phyloP scores from a whole-genome alignment of 2,113 vertebrate genomes.

The Arizona elegans region DNA sequence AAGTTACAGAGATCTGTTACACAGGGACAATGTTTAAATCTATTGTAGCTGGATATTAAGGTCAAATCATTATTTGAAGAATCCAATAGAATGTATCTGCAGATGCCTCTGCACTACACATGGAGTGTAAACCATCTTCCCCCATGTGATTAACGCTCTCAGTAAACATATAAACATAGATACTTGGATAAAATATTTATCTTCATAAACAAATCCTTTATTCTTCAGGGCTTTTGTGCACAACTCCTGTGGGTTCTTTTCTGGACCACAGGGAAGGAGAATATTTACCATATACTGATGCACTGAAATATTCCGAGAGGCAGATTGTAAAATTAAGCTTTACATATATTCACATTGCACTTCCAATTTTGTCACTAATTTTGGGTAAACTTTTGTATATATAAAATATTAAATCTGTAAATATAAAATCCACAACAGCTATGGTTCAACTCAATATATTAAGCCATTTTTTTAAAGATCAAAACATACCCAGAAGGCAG shows the following conservation, averaged over 20 bases:
- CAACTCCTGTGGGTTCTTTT: accelerated
- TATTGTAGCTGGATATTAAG: conserved; percentile 65
- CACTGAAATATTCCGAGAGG: not conserved
- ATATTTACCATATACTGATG: not conserved
- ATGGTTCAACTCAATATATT: not conserved
- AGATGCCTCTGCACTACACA: conserved; percentile 41
- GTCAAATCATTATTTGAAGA: conserved; percentile 67
- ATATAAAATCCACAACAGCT: not conserved
- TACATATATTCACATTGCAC: not conserved
- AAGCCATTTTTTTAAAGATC: not conserved
- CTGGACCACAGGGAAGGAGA: not conserved
- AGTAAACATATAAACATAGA: not conserved
- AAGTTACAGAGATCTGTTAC: conserved; percentile 40
- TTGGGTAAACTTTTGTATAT: accelerated
- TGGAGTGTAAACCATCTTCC: conserved; percentile 46
- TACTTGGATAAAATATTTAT: not conserved
- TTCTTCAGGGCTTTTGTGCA: not conserved
- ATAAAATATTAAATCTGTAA: not conserved
- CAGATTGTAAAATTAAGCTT: not conserved
- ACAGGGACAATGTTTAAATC: conserved; percentile 57
- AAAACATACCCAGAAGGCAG: not conserved
- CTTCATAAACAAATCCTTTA: not conserved
- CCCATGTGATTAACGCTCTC: conserved; percentile 47
- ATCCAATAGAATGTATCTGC: conserved; percentile 60
- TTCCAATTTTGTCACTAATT: not conserved